Conservation (phyloP, 2,888 invertebrate genomes). For the Serrognathus titanus region DNA sequence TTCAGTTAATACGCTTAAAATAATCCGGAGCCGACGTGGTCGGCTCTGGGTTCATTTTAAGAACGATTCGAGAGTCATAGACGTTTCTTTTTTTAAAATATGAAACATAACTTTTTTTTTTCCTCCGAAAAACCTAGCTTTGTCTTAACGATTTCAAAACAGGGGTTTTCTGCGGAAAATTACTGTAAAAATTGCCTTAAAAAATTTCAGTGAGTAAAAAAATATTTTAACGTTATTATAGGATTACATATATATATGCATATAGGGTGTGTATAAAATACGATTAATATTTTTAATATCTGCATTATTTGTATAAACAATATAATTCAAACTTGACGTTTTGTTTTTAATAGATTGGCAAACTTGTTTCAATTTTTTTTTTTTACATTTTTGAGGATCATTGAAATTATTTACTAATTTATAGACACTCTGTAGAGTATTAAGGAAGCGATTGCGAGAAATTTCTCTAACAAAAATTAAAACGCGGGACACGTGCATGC, state of each 20-base stretch:
- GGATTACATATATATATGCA: background rate
- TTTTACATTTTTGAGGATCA: no score
- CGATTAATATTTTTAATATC: no score
- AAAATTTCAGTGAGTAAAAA: slow-evolving; percentile 14
- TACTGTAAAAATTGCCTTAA: slow-evolving; percentile 1
- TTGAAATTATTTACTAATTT: no score
- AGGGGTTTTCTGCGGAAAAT: slow-evolving; percentile 13
- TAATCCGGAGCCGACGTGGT: no score
- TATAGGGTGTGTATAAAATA: background rate
- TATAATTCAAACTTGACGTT: no score
- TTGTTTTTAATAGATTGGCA: no score
- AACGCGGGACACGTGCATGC: background rate
- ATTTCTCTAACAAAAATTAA: background rate
- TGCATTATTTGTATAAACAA: no score
- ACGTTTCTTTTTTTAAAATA: slow-evolving; percentile 7
- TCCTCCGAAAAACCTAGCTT: slow-evolving; percentile 3
- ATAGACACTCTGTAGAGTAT: background rate
- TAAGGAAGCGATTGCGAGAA: background rate
- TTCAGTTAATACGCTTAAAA: background rate
- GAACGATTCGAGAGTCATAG: no score
- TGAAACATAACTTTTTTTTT: slow-evolving; percentile 11
- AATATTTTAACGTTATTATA: slow-evolving; percentile 4
- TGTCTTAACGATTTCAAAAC: background rate
- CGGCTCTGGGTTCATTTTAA: no score
- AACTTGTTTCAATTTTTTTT: no score